Base-by-base conservation (phyloP, 1,140 invertebrate genomes). In the Drosophila quadrilineata region DNA sequence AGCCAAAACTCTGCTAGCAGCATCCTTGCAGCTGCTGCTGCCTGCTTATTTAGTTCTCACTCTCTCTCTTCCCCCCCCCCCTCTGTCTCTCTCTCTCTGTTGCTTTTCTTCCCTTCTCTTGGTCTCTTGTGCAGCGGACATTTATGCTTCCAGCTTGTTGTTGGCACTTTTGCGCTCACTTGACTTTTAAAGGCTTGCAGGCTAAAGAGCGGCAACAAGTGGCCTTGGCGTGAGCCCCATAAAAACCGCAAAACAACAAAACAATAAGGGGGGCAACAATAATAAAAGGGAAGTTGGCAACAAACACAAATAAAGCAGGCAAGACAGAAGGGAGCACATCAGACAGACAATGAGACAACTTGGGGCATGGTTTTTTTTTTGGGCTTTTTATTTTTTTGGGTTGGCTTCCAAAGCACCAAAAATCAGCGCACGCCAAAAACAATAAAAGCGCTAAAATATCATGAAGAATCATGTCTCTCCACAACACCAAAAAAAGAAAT, bases 391-490 rank as follows among this genome's bases (percentile, higher is more conserved):
- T n/a, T n/a, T n/a, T n/a, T n/a, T n/a, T n/a, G n/a, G n/a, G n/a
- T n/a, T n/a, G n/a, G n/a, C n/a, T n/a, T 33, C n/a, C 22, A 29
- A n/a, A n/a, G n/a, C n/a, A n/a, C n/a, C 45, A 41, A 53, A 62
- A 65, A 68, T 68, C 59, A 56, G 35, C 26, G 49, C 43, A 59
- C 45, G 43, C 58, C 40, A 58, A 57, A 50, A 80, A 86, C 84
- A 87, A 87, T 87, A 80, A 63, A 82, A 76, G 75, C 72, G 75
- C 67, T 74, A 87, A 84, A 87, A 84, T 65, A 82, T 71, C 65
- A 70, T 72, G 70, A 69, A 72, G 64, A 72, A 75, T 72, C 69
- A 73, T 86, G 82, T 87, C 75, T n/a, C n/a, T n/a, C n/a, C n/a
- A n/a, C n/a, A 75, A 86, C 80, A 80, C 80, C 69, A 64, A 62